Evolutionary conservation across 2,113 vertebrate genomes (phyloP), one percentile per base, ranked within the genome.

Genomic region (Rhadina sibilatrix): DNA sequence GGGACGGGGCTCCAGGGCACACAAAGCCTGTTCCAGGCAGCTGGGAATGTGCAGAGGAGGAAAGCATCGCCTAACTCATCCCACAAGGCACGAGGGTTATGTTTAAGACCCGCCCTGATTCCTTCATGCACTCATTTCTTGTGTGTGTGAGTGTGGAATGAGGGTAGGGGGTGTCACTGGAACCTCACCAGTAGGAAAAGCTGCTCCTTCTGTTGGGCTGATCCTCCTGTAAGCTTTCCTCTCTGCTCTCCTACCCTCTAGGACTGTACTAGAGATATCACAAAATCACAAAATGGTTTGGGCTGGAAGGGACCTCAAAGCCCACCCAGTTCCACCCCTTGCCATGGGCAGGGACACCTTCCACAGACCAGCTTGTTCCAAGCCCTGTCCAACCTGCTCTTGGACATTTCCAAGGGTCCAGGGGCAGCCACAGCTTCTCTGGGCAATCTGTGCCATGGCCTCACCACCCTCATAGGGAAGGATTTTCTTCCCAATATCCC

Each of bases 361-460:
- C 19, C 30, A 25, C 24, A 0, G 0, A 28, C 49, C 49, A 70
- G 40, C 24, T 0, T 2, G 30, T 1, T 70, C 40, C 74, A 69
- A 53, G 37, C 9, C 27, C 22, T 0, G 1, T 61, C n/a, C 63
- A 52, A 0, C 22, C 54, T 46, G 64, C 8, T 12, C 56, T 17
- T 20, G 56, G 38, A 4, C 49, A 50, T 2, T 77, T 4, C 22
- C 80, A 69, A 35, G 35, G 40, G 61, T 42, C 61, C 61, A 44
- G 49, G 63, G 22, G 10, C 71, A 90, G 54, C 35, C 63, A 33
- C 63, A 70, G 56, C 56, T 63, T 4, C 47, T 42, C 71, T 54
- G 54, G 30, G 14, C 11, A 68, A 0, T 8, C 60, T 40, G 46
- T 60, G 20, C 21, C 46, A 60, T 15, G 33, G 23, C 46, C 33